These are phyloP conservation scores for Microtus montanus DNA, from an alignment of 2,113 vertebrate genomes.

Conservation along the genomic window DNA sequence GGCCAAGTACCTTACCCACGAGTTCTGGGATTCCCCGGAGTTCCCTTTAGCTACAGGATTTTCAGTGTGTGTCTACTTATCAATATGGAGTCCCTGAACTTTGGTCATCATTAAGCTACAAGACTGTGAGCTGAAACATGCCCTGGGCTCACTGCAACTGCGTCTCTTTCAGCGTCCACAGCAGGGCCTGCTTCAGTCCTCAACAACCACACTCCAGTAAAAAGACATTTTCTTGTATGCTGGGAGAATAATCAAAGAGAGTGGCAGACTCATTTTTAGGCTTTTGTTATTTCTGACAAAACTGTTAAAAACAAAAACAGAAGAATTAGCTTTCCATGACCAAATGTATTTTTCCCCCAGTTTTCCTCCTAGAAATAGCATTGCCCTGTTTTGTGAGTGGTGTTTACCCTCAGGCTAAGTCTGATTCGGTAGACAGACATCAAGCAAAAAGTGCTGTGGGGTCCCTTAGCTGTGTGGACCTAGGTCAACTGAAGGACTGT, in stretches of 20 bases:
- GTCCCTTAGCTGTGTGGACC: background rate
- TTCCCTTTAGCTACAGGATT: background rate
- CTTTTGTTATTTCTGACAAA: slow-evolving; percentile 82
- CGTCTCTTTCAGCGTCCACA: background rate
- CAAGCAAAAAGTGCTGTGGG: background rate
- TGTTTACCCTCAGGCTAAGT: background rate
- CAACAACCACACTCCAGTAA: background rate
- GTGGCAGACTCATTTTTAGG: slow-evolving; percentile 74
- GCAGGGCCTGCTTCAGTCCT: background rate
- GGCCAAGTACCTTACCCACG: background rate
- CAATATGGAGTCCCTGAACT: background rate
- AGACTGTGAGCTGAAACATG: background rate
- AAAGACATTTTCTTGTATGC: slow-evolving; percentile 51
- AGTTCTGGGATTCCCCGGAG: background rate
- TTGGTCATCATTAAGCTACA: background rate
- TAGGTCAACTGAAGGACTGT: background rate
- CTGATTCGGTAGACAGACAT: background rate
- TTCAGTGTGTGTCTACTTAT: background rate
- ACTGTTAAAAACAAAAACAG: slow-evolving; percentile 79
- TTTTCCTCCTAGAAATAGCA: background rate
- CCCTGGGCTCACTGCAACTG: background rate
- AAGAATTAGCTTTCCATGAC: slow-evolving; percentile 46
- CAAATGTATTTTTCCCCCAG: background rate
- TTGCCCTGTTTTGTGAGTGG: background rate
- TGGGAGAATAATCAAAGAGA: slow-evolving; percentile 70